These are phyloP conservation scores for Cinclus cinclus DNA, from an alignment of 2,113 vertebrate species.

Conservation along the genomic window DNA sequence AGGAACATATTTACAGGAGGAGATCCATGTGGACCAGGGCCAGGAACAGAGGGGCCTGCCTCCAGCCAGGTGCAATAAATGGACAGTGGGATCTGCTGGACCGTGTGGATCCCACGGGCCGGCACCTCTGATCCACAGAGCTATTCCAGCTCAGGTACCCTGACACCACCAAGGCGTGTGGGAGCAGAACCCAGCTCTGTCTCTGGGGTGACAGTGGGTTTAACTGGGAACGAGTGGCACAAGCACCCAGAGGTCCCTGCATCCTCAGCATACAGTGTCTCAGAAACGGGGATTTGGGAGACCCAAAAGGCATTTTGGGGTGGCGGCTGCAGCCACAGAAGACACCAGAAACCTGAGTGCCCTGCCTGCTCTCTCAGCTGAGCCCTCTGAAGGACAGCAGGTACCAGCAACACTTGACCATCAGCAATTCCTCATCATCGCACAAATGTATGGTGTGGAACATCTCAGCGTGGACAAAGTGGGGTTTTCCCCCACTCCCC, in stretches of 20 bases:
- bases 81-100: not conserved
- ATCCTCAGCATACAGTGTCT: not conserved
- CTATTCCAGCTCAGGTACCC: not conserved
- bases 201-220: not conserved
- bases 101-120: not conserved
- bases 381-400: too few relatives aligned
- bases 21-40: not conserved
- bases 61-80: not conserved
- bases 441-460: conserved; percentile 44
- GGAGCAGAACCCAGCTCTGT: not conserved
- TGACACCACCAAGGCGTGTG: not conserved
- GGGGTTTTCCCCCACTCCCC: not conserved
- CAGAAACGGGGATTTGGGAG: not conserved
- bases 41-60: not conserved
- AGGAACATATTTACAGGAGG: not conserved
- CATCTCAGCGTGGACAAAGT: conserved; percentile 42
- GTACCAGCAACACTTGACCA: not conserved
- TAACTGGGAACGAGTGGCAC: not conserved
- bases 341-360: not conserved
- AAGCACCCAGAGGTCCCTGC: not conserved
- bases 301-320: not conserved
- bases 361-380: not conserved
- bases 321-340: not conserved
- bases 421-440: not conserved
- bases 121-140: not conserved